phyloP scores from a whole-genome alignment of 2,888 invertebrate genomes.

The Apoda limacodes region DNA sequence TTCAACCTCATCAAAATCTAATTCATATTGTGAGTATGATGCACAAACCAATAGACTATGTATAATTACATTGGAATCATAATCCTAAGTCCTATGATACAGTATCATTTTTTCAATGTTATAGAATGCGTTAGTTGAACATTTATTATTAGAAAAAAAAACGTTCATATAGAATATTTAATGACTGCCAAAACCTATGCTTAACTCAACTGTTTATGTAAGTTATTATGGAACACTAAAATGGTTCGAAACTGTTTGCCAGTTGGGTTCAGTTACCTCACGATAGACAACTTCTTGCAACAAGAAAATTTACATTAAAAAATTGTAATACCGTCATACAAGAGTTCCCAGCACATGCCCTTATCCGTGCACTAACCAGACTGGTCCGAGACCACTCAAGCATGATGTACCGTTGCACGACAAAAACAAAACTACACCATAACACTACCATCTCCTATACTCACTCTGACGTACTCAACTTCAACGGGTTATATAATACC shows the following conservation, averaged over 20 bases:
- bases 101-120: no score
- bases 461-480: constrained; percentile 15
- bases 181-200: no score
- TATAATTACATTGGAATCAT: no score
- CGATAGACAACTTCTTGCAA: not conserved
- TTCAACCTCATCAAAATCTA: no score
- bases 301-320: constrained; percentile 27
- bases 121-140: no score
- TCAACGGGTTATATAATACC: constrained; percentile 22
- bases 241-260: not conserved
- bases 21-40: no score
- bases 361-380: constrained; percentile 40
- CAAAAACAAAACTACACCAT: constrained; percentile 13
- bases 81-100: no score
- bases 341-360: constrained; percentile 34
- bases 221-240: not conserved
- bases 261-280: not conserved
- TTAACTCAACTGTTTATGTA: no score
- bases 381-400: constrained; percentile 32
- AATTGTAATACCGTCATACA: constrained; percentile 40
- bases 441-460: constrained; percentile 10
- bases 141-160: no score
- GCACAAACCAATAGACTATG: no score
- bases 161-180: no score
- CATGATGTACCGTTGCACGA: constrained; percentile 22